Conservation (phyloP, 2,888 invertebrate species). For the Lysandra coridon region DNA sequence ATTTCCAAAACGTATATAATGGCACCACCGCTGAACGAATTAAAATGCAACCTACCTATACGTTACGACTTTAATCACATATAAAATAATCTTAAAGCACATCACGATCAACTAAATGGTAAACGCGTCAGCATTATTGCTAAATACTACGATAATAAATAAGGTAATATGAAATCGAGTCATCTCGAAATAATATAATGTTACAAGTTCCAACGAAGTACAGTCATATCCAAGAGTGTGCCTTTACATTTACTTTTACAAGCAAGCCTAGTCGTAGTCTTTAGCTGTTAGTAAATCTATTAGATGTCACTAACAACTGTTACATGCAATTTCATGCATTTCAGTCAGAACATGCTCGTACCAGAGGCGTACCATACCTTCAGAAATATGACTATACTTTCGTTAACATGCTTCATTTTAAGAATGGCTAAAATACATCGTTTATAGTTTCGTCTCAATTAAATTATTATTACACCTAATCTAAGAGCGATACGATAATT, state of each 20-base stretch:
- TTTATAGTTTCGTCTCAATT: slow-evolving; percentile 62
- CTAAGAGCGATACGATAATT: slow-evolving; percentile 58
- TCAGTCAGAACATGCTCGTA: background rate
- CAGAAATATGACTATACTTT: background rate
- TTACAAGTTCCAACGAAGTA: background rate
- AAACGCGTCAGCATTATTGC: slow-evolving; percentile 60
- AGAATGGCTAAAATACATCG: slow-evolving; percentile 38
- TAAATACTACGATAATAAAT: slow-evolving; percentile 51
- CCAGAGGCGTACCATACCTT: background rate
- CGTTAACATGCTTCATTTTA: slow-evolving; percentile 39
- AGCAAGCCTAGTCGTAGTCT: background rate
- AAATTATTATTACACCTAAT: slow-evolving; percentile 58
- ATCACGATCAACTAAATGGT: slow-evolving; percentile 49
- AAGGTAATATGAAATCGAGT: slow-evolving; percentile 48
- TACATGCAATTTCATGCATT: background rate
- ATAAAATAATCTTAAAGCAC: slow-evolving; percentile 50
- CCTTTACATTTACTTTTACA: background rate
- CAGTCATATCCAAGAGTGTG: background rate
- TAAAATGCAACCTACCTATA: slow-evolving; percentile 41
- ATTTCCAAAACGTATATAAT: slow-evolving; percentile 47
- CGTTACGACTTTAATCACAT: slow-evolving; percentile 38
- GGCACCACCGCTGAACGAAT: slow-evolving; percentile 66
- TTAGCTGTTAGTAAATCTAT: background rate
- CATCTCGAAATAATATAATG: slow-evolving; percentile 61
- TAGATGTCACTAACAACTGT: background rate